These are phyloP conservation scores for Climacteris rufus DNA, from an alignment of 2,113 vertebrate genomes.

Conservation along the genomic window DNA sequence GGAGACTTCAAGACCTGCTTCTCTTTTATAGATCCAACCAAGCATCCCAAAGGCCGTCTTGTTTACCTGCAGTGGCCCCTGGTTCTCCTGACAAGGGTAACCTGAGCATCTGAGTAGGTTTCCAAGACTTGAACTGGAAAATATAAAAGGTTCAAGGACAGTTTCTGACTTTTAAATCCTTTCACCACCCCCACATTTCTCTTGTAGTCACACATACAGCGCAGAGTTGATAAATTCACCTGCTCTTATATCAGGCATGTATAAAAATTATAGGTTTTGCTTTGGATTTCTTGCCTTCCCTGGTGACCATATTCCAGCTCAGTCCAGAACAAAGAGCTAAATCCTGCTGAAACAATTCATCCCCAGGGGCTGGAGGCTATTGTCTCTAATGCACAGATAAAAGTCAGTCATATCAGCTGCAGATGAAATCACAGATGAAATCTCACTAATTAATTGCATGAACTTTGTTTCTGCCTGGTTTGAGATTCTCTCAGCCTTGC, in stretches of 20 bases:
- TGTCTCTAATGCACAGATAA: neutral
- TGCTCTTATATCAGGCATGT: neutral
- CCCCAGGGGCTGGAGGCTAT: neutral
- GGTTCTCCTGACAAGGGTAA: neutral
- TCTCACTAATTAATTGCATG: slow-evolving; percentile 46
- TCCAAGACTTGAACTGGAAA: neutral
- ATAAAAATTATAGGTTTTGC: neutral
- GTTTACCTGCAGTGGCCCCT: neutral
- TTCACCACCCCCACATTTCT: neutral
- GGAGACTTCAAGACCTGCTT: neutral
- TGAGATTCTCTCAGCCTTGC: slow-evolving; percentile 40
- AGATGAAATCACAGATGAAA: slow-evolving; percentile 47
- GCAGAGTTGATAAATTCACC: neutral
- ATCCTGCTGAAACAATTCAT: neutral
- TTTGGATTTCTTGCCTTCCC: neutral
- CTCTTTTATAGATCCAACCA: neutral
- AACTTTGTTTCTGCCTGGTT: slow-evolving; percentile 58
- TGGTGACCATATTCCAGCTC: neutral
- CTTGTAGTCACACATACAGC: neutral
- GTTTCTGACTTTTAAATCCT: neutral
- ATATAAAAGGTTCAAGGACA: neutral
- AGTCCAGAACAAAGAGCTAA: slow-evolving; percentile 34
- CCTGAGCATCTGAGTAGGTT: neutral
- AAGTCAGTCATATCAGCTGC: slow-evolving; percentile 45
- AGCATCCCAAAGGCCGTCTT: neutral